A percentile compares a stretch with the other conserved stretches of the same genome.
Conservation (phyloP, 1,140 invertebrate genomes). For the Antheraea mylitta region DNA sequence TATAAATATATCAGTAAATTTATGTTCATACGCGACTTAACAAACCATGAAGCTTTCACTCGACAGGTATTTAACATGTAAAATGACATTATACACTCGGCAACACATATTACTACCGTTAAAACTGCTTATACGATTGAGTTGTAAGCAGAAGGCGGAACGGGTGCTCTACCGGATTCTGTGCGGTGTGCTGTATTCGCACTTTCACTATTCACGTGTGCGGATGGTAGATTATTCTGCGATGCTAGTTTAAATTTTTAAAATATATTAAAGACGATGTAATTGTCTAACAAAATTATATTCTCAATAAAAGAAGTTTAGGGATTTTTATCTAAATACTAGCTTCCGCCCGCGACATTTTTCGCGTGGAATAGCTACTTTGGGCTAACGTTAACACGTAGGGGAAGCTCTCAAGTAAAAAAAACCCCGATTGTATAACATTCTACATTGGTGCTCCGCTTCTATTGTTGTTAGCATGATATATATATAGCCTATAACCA, state of each 20-base stretch:
- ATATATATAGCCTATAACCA: no score
- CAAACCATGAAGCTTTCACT: constrained; percentile 1
- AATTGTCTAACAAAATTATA: no score
- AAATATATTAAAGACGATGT: not conserved
- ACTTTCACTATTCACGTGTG: constrained; percentile 2
- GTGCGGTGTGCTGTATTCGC: constrained; percentile 4
- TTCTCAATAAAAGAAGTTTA: no score
- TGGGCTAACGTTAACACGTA: no score
- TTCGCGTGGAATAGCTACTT: no score
- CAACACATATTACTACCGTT: not conserved
- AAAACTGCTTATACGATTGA: not conserved
- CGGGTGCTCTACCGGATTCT: not conserved
- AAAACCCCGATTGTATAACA: no score
- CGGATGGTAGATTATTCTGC: not conserved
- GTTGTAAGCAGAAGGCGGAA: not conserved
- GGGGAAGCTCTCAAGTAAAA: no score
- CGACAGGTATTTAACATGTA: not conserved
- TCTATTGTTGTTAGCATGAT: no score
- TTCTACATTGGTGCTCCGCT: no score
- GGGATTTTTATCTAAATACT: no score
- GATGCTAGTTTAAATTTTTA: not conserved
- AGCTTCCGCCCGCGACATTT: no score
- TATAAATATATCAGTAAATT: not conserved
- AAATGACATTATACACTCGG: not conserved
- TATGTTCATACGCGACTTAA: not conserved